Evolutionary conservation across 2,113 vertebrate genomes (phyloP).

Genomic region (Machaerirhynchus nigripectus): DNA sequence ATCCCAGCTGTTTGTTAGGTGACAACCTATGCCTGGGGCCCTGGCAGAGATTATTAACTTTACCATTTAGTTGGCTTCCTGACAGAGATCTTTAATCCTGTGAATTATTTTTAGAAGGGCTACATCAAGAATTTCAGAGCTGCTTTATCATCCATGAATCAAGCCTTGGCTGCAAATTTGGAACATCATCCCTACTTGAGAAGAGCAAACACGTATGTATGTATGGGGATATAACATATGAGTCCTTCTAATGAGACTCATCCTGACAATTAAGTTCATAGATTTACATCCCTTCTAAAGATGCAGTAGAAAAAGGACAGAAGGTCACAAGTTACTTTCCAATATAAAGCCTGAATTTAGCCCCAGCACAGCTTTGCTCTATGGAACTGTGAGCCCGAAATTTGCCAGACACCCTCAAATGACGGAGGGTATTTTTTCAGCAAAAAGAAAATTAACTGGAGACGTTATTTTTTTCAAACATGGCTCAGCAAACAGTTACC

Average conservation of each 20-base stretch:
- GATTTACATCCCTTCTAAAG: background rate
- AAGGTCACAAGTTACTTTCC: background rate
- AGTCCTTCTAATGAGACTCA: background rate
- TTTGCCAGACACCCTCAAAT: background rate
- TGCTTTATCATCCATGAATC: background rate
- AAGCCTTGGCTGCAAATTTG: background rate
- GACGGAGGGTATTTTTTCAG: background rate
- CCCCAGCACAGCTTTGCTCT: background rate
- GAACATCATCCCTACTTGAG: background rate
- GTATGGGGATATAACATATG: background rate
- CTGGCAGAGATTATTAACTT: background rate
- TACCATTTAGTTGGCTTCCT: background rate
- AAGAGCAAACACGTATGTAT: background rate
- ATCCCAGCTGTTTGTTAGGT: background rate
- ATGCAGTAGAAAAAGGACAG: background rate
- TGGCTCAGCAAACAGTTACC: background rate
- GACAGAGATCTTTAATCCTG: background rate
- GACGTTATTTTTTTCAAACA: background rate
- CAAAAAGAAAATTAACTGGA: background rate
- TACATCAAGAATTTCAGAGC: background rate
- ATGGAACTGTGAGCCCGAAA: background rate
- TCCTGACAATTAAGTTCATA: background rate
- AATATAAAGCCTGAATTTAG: background rate
- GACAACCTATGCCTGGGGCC: background rate
- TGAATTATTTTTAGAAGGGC: slow-evolving; percentile 12